These are phyloP conservation scores for Haliclona indistincta DNA, from an alignment of 37 sponge, comb jelly and placozoan genomes.

Conservation along the genomic window DNA sequence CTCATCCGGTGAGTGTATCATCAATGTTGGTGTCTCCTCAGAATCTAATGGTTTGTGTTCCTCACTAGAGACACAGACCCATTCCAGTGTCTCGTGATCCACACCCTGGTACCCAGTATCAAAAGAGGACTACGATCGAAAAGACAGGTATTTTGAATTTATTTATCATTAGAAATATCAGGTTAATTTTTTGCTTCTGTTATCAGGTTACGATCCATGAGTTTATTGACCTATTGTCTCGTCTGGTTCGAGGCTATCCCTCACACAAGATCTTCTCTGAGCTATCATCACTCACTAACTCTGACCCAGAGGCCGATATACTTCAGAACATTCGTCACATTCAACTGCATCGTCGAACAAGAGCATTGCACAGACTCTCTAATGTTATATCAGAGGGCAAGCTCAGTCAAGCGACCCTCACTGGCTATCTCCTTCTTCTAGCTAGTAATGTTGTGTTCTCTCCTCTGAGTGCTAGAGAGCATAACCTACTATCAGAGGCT, in stretches of 20 bases:
- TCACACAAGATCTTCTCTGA: slow-evolving; percentile 74
- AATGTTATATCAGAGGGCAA: slow-evolving; percentile 13
- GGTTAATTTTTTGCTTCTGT: not conserved
- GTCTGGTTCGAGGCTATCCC: slow-evolving; percentile 48
- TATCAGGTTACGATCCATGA: slow-evolving; percentile 63
- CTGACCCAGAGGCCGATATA: slow-evolving; percentile 84
- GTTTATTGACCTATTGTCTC: slow-evolving; percentile 60
- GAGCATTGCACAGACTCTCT: slow-evolving; percentile 61
- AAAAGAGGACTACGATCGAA: slow-evolving; percentile 55
- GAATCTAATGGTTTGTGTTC: not conserved
- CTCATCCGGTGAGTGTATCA: no score
- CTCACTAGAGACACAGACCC: slow-evolving; percentile 19
- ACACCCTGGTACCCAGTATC: slow-evolving; percentile 23
- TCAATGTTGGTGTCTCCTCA: no score
- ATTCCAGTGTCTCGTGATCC: slow-evolving; percentile 35
- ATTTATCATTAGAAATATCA: not conserved
- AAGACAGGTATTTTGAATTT: slow-evolving; percentile 40
- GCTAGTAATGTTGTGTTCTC: slow-evolving; percentile 63
- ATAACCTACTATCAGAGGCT: slow-evolving; percentile 78
- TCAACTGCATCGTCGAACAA: slow-evolving; percentile 79
- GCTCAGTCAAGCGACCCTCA: slow-evolving; percentile 36
- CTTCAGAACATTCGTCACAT: slow-evolving; percentile 88
- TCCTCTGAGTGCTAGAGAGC: slow-evolving; percentile 40
- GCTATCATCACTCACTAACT: slow-evolving; percentile 39
- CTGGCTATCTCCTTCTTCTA: slow-evolving; percentile 67